Conservation (phyloP, 2,113 vertebrate species). For the human (Homo sapiens) region GRCh38 chr5:1348501-1349000, state of each 20-base stretch:
- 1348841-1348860: background rate
- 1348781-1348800: accelerated
- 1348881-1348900: background rate
- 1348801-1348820: background rate
- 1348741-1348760: too few relatives aligned
- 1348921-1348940: background rate
- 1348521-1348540: background rate
- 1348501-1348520: background rate
- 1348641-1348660: background rate
- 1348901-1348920: too few relatives aligned
- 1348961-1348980: background rate
- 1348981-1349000: too few relatives aligned
- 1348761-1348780: background rate
- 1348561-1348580: background rate
- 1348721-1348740: background rate
- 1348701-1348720: background rate
- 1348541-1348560: background rate
- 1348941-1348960: too few relatives aligned
- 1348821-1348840: background rate
- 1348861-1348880: background rate
- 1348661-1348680: background rate
- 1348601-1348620: background rate
- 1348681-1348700: background rate
- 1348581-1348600: background rate
- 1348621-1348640: background rate